Base-by-base conservation (phyloP, 2,888 invertebrate genomes). In the Pollenia amentaria region DNA sequence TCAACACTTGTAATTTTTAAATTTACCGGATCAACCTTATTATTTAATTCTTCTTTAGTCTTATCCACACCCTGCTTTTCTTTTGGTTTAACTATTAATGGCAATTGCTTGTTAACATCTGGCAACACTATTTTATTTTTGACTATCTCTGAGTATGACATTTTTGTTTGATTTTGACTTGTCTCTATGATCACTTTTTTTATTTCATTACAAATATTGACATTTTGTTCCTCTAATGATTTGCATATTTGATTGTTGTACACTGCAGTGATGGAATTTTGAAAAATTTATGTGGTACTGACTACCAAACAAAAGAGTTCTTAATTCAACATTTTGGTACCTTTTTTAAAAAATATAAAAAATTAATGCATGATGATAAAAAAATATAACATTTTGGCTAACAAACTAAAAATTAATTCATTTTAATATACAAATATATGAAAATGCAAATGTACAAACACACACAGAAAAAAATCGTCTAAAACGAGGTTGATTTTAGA, bases 1-100 rank as follows among this genome's bases (percentile, higher is more conserved):
- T 62, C 14, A 67, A n/a, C 11, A 48, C 29, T 67, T 48, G 29
- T 48, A n/a, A 67, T 67, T 67, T 67, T 67, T 14, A 67, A 48
- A n/a, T 42, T 16, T 10, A 16, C 6, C 1, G 62, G 40, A 42
- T 62, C 16, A 10, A 42, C 42, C 9, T 42, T 42, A 12, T 42
- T 42, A 7, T 62, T 62, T 42, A 62, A 29, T 6, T 62, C 62
- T 11, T n/a, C 62, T 42, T 62, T 42, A 29, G 62, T 42, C n/a
- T 62, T 62, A 12, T 62, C 16, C 2, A 42, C 9, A 0, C 6
- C 29, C 14, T 57, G 57, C 6, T 57, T 57, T 29, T 57, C 55
- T 57, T 57, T 57, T 9, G 55, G 55, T 29, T 53, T 53, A 4
- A 57, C 29, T 12, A 16, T 57, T 57, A 57, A n/a, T n/a, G n/a